A percentile compares a stretch with the other conserved stretches of the same genome.
Evolutionary conservation across 2,888 invertebrate species (phyloP).

Genomic region (Standfussiana lucernea): DNA sequence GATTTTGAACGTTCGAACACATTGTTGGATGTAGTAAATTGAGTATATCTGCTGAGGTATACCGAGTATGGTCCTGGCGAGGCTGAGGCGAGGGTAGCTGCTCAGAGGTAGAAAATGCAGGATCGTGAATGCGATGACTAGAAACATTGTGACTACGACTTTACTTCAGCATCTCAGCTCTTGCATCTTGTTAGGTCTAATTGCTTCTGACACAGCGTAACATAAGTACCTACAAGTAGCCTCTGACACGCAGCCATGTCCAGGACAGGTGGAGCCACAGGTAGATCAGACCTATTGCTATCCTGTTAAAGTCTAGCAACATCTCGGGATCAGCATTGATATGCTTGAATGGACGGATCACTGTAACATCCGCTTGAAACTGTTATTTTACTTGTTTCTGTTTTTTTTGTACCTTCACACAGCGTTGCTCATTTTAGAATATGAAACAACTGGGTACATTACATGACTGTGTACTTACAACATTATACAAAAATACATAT

Average conservation of each 20-base stretch:
- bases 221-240: conserved; percentile 73
- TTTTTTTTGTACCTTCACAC: not conserved
- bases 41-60: conserved; percentile 75
- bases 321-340: conserved; percentile 4
- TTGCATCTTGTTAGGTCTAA: conserved; percentile 63
- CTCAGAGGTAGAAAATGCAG: conserved; percentile 64
- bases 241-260: conserved; percentile 72
- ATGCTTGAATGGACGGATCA: too few species aligned
- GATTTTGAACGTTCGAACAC: not conserved
- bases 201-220: conserved; percentile 69
- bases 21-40: conserved; percentile 68
- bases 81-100: conserved; percentile 71
- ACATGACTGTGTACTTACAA: not conserved
- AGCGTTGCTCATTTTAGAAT: conserved; percentile 14
- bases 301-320: conserved; percentile 18
- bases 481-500: not conserved
- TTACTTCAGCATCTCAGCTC: conserved; percentile 58
- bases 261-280: conserved; percentile 60
- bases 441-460: not conserved
- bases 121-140: conserved; percentile 61
- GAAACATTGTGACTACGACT: conserved; percentile 59
- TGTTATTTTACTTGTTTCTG: not conserved
- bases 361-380: not conserved
- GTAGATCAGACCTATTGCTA: conserved; percentile 63
- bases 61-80: conserved; percentile 72